Base-by-base conservation (phyloP, 2,888 invertebrate species). In the Oasisia sp. region DNA sequence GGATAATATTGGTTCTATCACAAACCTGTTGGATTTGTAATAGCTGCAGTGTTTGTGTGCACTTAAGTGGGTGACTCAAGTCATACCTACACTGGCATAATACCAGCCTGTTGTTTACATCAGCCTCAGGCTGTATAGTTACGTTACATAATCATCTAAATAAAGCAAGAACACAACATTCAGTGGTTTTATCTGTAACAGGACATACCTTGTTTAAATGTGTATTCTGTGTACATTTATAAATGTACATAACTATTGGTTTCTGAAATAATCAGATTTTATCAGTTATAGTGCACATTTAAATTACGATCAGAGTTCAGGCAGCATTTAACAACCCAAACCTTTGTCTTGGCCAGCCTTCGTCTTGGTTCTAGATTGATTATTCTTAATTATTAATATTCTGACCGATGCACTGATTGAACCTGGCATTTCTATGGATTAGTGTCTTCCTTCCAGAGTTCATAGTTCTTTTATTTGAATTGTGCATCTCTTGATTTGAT, bases 361-460 rank as follows among this genome's bases (percentile, higher is more conserved):
- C 9, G 50, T 50, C 50, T 50, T 9, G 38, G 38, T 38, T 38
- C 38, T 1, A 38, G 38, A 38, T 38, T 50, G 50, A 50, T 50
- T 14, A 11, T n/a, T n/a, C 19, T 32, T 91, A 44, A 91, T 91
- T 91, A 91, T 32, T n/a, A 91, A n/a, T 91, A 44, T 91, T 14
- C n/a, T 91, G 44, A 32, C 9, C 32, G 12, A 91, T 91, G 14
- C 32, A 91, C 19, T 32, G 19, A 44, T 27, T 90, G 32, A 32
- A 44, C 90, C 44, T 38, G 12, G 32, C 27, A 90, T 90, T 90
- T n/a, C 32, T 19, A 19, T 12, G 90, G 44, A 90, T 90, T 90
- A 74, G 19, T 92, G 44, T n/a, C 32, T 90, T 92, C 14, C 58
- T 89, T 45, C 12, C 90, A 0, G n/a, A 89, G 44, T 90, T 45